phyloP scores from a whole-genome alignment of 2,797 vertebrate species.

The Prionace glauca region DNA sequence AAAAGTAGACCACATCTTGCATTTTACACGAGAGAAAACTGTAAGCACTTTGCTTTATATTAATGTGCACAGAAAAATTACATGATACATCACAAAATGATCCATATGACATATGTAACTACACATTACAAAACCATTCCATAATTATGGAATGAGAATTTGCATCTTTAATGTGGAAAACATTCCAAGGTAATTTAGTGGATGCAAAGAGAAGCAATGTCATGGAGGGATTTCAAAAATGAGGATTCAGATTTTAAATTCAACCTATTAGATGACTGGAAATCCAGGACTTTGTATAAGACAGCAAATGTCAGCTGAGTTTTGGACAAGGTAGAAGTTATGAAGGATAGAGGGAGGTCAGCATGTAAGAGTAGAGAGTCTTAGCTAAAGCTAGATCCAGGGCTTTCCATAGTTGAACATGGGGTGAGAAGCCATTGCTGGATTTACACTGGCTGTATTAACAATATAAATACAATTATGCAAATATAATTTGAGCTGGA shows the following conservation, averaged over 20 bases:
- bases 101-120: not conserved
- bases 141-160: not conserved
- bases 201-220: not conserved
- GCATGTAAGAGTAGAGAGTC: not conserved
- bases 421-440: not conserved
- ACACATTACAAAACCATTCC: not conserved
- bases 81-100: not conserved
- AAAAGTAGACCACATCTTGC: conserved; percentile 49
- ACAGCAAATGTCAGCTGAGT: not conserved
- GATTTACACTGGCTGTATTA: not conserved
- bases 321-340: not conserved
- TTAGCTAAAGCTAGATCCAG: not conserved
- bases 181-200: not conserved
- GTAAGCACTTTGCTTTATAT: conserved; percentile 50
- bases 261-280: not conserved
- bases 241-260: not conserved
- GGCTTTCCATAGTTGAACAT: not conserved
- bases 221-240: not conserved
- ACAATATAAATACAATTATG: too few relatives aligned
- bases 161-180: not conserved
- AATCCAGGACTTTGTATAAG: not conserved
- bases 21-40: conserved; percentile 54
- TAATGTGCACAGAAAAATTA: not conserved
- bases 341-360: not conserved
- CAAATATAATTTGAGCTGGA: not conserved